Percentiles rank a stretch among this genome's conserved stretches.
Conservation (phyloP, 2,113 vertebrate genomes). For the Lipophrys pholis region DNA sequence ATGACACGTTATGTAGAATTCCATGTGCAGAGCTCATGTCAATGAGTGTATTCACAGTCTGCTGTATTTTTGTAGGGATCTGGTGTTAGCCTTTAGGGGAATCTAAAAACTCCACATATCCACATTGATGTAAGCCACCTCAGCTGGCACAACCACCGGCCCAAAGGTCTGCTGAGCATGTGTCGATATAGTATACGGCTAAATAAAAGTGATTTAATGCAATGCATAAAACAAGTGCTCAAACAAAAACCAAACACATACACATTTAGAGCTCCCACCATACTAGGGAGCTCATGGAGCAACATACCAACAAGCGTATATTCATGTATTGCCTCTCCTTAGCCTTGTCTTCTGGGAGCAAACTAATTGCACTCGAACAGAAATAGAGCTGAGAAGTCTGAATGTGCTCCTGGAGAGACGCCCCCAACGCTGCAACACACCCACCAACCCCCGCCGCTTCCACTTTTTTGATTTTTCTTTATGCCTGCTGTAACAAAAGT, state of each 20-base stretch:
- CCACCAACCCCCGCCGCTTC: slow-evolving; percentile 76
- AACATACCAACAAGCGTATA: slow-evolving; percentile 63
- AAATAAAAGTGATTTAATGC: slow-evolving; percentile 50
- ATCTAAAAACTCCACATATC: not conserved
- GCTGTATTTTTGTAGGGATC: not conserved
- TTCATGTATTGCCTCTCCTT: slow-evolving; percentile 70
- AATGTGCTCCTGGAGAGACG: slow-evolving; percentile 75
- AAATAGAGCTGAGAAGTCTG: slow-evolving; percentile 80
- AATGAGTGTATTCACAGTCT: not conserved
- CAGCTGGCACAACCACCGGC: slow-evolving; percentile 16
- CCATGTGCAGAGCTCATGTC: not conserved
- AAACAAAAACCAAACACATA: slow-evolving; percentile 47
- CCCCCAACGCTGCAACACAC: slow-evolving; percentile 74
- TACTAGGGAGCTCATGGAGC: slow-evolving; percentile 54
- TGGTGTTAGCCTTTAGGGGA: not conserved
- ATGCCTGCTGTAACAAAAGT: slow-evolving; percentile 82
- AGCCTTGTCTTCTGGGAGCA: slow-evolving; percentile 81
- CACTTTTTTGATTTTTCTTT: slow-evolving; percentile 77
- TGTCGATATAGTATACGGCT: slow-evolving; percentile 25
- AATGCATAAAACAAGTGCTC: slow-evolving; percentile 44
- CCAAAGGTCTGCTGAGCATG: slow-evolving; percentile 3
- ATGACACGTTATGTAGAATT: no score
- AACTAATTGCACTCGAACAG: slow-evolving; percentile 83
- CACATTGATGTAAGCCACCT: not conserved
- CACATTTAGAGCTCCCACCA: slow-evolving; percentile 46